Evolutionary conservation across 1,140 invertebrate species (phyloP).

Genomic region (Eufriesea mexicana): DNA sequence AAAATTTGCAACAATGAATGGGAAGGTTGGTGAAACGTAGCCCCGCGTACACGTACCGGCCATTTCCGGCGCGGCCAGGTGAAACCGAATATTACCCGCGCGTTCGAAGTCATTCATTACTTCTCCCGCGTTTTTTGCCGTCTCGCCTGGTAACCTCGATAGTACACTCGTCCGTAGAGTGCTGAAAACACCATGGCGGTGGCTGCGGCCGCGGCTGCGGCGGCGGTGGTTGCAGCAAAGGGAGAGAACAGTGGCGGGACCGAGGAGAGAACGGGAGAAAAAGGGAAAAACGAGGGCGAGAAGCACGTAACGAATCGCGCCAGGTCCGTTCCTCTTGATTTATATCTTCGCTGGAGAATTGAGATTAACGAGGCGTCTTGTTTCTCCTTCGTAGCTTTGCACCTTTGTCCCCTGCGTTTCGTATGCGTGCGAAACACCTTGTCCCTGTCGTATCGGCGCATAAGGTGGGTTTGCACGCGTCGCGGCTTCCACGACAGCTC

Average conservation of each 20-base stretch:
- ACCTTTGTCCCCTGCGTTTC: conserved; percentile 14
- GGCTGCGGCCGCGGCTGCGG: no score
- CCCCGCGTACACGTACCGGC: neutral
- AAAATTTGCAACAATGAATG: conserved; percentile 27
- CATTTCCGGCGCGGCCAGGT: conserved; percentile 17
- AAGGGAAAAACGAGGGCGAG: neutral
- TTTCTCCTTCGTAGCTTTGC: conserved; percentile 15
- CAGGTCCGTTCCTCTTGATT: conserved; percentile 34
- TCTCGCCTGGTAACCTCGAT: conserved; percentile 50
- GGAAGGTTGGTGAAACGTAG: neutral
- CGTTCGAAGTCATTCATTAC: conserved; percentile 53
- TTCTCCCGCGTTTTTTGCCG: conserved; percentile 37
- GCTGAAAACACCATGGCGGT: conserved; percentile 5
- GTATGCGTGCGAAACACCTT: conserved; percentile 16
- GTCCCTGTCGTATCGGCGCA: neutral
- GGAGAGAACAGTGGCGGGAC: conserved; percentile 9
- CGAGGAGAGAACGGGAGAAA: neutral
- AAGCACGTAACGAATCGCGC: conserved; percentile 36
- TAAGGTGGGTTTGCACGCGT: no score
- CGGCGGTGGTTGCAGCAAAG: neutral
- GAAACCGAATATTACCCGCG: conserved; percentile 44
- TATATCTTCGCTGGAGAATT: conserved; percentile 45
- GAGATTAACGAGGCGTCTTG: conserved; percentile 46
- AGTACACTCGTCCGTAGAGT: neutral
- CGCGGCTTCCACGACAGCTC: neutral